A percentile compares a stretch with the other conserved stretches of the same genome.
These are phyloP conservation scores for Drosophila imparisetae DNA, from an alignment of 2,888 invertebrate species.

Conservation along the genomic window DNA sequence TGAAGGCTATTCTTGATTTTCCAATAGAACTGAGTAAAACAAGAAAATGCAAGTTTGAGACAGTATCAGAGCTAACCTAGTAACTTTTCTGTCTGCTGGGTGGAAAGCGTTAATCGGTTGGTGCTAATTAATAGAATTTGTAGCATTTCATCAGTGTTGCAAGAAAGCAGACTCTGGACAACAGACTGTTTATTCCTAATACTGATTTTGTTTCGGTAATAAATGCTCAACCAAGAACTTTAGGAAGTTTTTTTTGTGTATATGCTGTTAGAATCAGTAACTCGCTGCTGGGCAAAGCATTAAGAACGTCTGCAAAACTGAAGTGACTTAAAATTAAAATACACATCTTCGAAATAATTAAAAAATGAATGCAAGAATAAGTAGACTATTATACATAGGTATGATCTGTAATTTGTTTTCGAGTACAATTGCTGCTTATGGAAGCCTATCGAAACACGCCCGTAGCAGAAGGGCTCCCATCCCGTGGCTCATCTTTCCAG, in stretches of 20 bases:
- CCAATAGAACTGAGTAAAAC: constrained; percentile 41
- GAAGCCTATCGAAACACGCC: constrained; percentile 60
- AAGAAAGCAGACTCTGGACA: constrained; percentile 9
- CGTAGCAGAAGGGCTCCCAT: constrained; percentile 65
- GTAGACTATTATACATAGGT: constrained; percentile 3
- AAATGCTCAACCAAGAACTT: constrained; percentile 46
- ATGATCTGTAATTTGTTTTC: constrained; percentile 22
- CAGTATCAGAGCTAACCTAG: constrained; percentile 51
- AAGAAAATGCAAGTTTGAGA: constrained; percentile 70
- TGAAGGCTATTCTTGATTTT: constrained; percentile 37
- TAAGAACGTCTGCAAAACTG: constrained; percentile 42
- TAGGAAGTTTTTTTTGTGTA: constrained; percentile 13
- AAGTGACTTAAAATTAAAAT: constrained; percentile 7
- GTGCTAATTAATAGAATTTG: constrained; percentile 73
- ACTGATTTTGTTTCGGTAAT: constrained; percentile 12
- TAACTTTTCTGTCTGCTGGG: constrained; percentile 14
- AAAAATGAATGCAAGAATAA: constrained; percentile 42
- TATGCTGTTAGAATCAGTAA: constrained; percentile 50
- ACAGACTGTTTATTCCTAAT: constrained; percentile 12
- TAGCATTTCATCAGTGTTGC: constrained; percentile 53
- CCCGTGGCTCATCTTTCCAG: constrained; percentile 79
- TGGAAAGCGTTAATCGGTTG: constrained; percentile 51
- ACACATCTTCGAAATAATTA: constrained; percentile 1
- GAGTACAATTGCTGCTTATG: constrained; percentile 19
- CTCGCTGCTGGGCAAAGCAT: constrained; percentile 41